Conservation (phyloP, 2,797 vertebrate genomes). For the Tinamus major region DNA sequence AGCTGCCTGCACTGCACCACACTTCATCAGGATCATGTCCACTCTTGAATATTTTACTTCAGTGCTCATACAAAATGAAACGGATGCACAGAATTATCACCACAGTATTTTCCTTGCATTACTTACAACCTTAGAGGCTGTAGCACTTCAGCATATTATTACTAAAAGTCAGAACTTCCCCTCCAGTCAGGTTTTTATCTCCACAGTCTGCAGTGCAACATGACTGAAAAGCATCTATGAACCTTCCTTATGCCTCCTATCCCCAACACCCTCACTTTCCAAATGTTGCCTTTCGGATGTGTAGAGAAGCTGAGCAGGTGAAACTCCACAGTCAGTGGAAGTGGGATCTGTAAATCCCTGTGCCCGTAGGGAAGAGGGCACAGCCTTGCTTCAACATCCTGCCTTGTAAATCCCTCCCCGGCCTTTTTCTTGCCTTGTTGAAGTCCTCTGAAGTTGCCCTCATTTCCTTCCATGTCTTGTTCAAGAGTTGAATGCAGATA, state of each 20-base stretch:
- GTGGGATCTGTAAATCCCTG: not conserved
- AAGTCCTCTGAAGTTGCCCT: slow-evolving; percentile 98
- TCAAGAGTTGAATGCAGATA: slow-evolving; percentile 98
- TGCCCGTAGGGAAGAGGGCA: not conserved
- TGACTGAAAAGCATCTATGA: not conserved
- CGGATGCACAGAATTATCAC: slow-evolving; percentile 20
- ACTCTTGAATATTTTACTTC: slow-evolving; percentile 44
- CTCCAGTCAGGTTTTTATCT: slow-evolving; percentile 35
- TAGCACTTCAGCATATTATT: slow-evolving; percentile 42
- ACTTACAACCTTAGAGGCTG: slow-evolving; percentile 53
- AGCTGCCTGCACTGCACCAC: not conserved
- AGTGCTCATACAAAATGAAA: slow-evolving; percentile 27
- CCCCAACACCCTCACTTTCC: not conserved
- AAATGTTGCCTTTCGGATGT: not conserved
- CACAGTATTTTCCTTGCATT: slow-evolving; percentile 44
- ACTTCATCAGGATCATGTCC: not conserved
- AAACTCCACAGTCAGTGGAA: not conserved
- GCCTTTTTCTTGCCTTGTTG: slow-evolving; percentile 88
- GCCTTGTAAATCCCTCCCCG: not conserved
- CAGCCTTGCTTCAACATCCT: not conserved
- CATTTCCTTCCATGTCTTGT: slow-evolving; percentile 99
- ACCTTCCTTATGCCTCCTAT: not conserved
- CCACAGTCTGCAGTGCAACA: not conserved
- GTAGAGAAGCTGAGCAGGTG: not conserved
- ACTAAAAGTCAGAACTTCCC: slow-evolving; percentile 24